Base-by-base conservation (phyloP, 2,888 invertebrate genomes). In the Mimas tiliae region DNA sequence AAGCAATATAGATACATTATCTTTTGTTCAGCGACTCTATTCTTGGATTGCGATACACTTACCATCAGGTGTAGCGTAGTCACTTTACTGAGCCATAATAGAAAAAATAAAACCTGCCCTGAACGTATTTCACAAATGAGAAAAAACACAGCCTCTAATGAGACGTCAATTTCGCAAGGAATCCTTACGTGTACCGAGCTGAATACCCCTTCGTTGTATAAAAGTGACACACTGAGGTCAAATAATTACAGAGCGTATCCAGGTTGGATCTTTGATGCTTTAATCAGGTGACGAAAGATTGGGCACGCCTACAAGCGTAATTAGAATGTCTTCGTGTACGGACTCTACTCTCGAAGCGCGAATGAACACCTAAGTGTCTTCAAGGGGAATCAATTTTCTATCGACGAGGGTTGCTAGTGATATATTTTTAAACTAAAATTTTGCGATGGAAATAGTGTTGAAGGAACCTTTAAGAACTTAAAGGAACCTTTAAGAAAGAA, bases 241-340 rank as follows among this genome's bases (percentile, higher is more conserved):
- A 87, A 89, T 88, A 86, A 88, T 88, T 87, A 88, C 81, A 80
- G 77, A 71, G 78, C 70, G 78, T 80, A 81, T 83, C 76, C 74
- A 75, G 73, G 75, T 77, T 70, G 77, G 78, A 85, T 87, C 87
- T 89, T 88, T 89, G 89, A 88, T 80, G 86, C 84, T 76, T 88
- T 90, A 90, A 90, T 90, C 88, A 90, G 88, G 86, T 88, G 88
- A 83, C 82, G 82, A 80, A 73, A 72, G 68, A 73, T 38, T 70
- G 72, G 77, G 81, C 83, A 86, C 89, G 87, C 90, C 89, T 74
- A 69, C 75, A 71, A 70, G 69, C 79, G 85, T 90, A 91, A 92
- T 91, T 91, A 89, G 83, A 88, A 87, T 80, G 83, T 83, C 84
- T 81, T 77, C 84, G 81, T 82, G 77, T 84, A 79, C 76, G 75